Base-by-base conservation (phyloP, 2,888 invertebrate genomes). In the Drosophila kambysellisi region DNA sequence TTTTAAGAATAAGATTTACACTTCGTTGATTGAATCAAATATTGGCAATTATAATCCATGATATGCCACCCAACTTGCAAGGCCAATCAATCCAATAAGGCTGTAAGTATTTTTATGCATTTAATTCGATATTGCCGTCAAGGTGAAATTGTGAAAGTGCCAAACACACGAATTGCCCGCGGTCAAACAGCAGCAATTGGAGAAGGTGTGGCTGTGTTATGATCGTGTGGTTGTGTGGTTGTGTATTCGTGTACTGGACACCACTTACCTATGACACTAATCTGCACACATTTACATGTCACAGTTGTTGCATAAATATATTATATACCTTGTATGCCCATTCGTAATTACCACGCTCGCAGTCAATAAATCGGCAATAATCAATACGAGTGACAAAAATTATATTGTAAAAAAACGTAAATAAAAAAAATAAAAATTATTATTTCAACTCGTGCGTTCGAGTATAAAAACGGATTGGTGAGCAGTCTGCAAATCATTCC, bases 131-230 rank as follows among this genome's bases (percentile, higher is more conserved):
- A 76, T 71, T 58, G 54, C 67, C 64, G 50, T 76, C 83, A 90
- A 91, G 77, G 86, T 70, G 74, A 77, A 78, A 78, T 85, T 74
- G 90, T 86, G 88, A 91, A 89, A 91, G 90, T 76, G 73, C 61
- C 30, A 56, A 72, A 71, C 39, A 57, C 64, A 33, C 43, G 64
- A 83, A 86, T 68, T 41, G 61, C 83, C 72, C 56, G 74, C 81
- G 76, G 86, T 75, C 79, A 70, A 66, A 67, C 66, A 61, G 71
- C 79, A 75, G 70, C 79, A 74, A 46, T 81, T 69, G 58, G 37
- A 29, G 65, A 64, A 48, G 79, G 82, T 74, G 72, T 80, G 82
- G 74, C 59, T 65, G 71, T 64, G 11, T 11, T 29, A 17, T 50
- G 25, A 11, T 4, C 57, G 48, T 46, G 5, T 53, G 12, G 3